These are phyloP conservation scores for Indri indri DNA, from an alignment of 2,113 vertebrate species.

Conservation along the genomic window DNA sequence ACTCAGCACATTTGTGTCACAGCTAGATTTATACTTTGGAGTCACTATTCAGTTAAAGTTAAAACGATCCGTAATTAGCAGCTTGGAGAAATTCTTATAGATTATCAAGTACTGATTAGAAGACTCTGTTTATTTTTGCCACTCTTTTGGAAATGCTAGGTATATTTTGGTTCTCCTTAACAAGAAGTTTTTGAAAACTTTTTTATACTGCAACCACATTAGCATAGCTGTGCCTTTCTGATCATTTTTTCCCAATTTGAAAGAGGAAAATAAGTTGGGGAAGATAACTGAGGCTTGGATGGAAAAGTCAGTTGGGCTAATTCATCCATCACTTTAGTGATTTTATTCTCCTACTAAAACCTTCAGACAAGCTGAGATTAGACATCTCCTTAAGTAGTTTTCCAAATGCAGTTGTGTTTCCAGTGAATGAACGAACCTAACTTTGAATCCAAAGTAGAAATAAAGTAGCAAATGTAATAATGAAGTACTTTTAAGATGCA, in stretches of 20 bases:
- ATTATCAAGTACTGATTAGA: constrained; percentile 19
- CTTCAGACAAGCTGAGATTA: constrained; percentile 38
- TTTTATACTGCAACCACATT: not conserved
- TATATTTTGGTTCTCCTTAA: not conserved
- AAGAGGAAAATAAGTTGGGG: not conserved
- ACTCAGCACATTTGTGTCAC: not conserved
- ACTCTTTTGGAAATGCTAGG: constrained; percentile 9
- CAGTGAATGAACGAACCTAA: not conserved
- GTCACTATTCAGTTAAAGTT: not conserved
- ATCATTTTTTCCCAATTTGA: not conserved
- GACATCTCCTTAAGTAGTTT: constrained; percentile 1
- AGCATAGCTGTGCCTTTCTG: not conserved
- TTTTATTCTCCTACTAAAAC: constrained; percentile 5
- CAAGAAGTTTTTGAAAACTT: not conserved
- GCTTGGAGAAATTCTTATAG: not conserved
- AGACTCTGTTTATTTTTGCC: not conserved
- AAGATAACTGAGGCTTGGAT: constrained; percentile 3
- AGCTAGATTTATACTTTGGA: constrained; percentile 10
- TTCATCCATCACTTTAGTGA: not conserved
- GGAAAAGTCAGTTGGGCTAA: not conserved
- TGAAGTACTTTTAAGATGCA: not conserved
- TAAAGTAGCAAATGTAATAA: not conserved
- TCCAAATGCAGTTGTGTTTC: not conserved
- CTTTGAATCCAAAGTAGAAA: constrained; percentile 10
- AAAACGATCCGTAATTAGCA: not conserved